These are phyloP conservation scores for Potorous gilbertii DNA, from an alignment of 2,797 vertebrate species.

Conservation along the genomic window DNA sequence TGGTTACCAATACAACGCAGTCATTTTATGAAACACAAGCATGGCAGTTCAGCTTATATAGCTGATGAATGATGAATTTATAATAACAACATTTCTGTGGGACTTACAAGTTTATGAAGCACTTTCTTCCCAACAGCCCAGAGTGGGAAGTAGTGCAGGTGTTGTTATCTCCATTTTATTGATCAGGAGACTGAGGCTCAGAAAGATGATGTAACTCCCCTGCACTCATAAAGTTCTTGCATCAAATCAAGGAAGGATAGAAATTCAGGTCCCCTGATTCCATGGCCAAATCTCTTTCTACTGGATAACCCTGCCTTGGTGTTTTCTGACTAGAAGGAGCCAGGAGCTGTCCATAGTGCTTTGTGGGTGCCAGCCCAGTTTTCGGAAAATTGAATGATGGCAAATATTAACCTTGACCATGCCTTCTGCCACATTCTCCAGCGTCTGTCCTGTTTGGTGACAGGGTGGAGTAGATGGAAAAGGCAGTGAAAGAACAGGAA, in stretches of 20 bases:
- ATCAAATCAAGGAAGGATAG: too few relatives aligned
- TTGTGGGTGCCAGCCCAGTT: too few relatives aligned
- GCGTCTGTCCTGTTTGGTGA: neutral
- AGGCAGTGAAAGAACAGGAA: too few relatives aligned
- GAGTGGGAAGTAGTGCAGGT: too few relatives aligned
- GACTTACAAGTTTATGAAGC: too few relatives aligned
- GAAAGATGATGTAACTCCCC: neutral
- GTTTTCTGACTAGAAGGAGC: neutral
- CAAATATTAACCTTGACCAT: neutral
- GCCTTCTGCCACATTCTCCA: neutral
- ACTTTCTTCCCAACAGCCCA: too few relatives aligned
- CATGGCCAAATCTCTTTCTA: too few relatives aligned
- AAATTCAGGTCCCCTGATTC: too few relatives aligned
- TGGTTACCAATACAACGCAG: neutral
- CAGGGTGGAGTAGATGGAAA: too few relatives aligned
- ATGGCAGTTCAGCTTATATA: neutral
- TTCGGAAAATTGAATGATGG: too few relatives aligned
- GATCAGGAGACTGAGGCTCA: neutral
- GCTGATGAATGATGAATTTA: neutral
- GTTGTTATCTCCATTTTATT: neutral
- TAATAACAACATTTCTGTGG: too few relatives aligned
- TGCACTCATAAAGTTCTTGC: neutral
- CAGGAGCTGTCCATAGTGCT: neutral
- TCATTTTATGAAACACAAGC: neutral
- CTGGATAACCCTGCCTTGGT: neutral